Conservation (phyloP, 2,113 vertebrate genomes). For the Laterallus jamaicensis region DNA sequence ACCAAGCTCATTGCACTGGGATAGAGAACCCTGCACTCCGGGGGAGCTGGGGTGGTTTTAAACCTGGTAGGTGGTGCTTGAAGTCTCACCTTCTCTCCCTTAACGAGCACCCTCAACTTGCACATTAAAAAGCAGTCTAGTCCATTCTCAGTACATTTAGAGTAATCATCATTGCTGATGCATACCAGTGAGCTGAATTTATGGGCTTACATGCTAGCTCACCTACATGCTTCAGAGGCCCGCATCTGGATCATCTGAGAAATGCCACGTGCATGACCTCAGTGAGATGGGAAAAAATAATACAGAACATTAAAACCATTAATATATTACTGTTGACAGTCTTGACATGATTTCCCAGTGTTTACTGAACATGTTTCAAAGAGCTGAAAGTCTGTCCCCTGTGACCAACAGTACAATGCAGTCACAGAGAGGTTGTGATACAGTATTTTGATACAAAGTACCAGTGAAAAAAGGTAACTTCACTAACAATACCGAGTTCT, state of each 20-base stretch:
- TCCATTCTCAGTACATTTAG: background rate
- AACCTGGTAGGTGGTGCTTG: background rate
- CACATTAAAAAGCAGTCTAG: background rate
- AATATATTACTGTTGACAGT: background rate
- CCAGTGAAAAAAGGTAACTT: background rate
- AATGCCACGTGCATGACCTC: rapidly evolving
- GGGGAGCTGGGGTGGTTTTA: background rate
- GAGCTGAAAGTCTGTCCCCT: background rate
- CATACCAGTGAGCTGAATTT: background rate
- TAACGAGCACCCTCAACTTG: background rate
- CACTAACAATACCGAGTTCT: background rate
- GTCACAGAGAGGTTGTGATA: background rate
- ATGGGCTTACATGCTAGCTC: background rate
- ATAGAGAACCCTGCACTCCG: rapidly evolving
- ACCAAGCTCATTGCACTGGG: background rate
- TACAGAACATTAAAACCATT: background rate
- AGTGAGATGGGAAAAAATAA: background rate
- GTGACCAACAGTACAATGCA: background rate
- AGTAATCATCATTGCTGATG: background rate
- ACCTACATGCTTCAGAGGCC: background rate
- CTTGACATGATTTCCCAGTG: background rate
- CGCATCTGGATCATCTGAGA: background rate
- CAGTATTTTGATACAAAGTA: background rate
- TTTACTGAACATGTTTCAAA: background rate
- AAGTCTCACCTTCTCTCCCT: background rate